Conservation (phyloP, 2,888 invertebrate species). For the Philonicus albiceps region DNA sequence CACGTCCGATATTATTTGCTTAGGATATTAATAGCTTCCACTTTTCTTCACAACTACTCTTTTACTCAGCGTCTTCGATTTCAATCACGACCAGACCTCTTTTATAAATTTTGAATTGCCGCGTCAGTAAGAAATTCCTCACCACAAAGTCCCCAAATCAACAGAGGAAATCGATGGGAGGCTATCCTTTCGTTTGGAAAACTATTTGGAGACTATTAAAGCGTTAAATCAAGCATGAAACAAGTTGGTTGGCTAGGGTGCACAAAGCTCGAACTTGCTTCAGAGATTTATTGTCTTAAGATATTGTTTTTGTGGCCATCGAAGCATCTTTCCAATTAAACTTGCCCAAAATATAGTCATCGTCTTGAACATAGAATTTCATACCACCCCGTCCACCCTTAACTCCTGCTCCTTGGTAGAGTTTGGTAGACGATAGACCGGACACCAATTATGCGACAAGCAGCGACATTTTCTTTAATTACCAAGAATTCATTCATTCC, state of each 20-base stretch:
- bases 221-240: slow-evolving; percentile 48
- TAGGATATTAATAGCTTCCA: neutral
- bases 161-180: neutral
- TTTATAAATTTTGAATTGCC: neutral
- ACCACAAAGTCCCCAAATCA: neutral
- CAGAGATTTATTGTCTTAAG: slow-evolving; percentile 49
- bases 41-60: neutral
- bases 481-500: neutral
- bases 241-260: slow-evolving; percentile 40
- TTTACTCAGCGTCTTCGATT: neutral
- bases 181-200: slow-evolving; percentile 15
- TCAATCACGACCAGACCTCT: neutral
- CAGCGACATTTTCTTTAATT: slow-evolving; percentile 4
- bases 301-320: slow-evolving; percentile 47
- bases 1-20: neutral
- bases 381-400: neutral
- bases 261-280: neutral
- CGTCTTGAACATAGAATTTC: neutral
- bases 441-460: neutral
- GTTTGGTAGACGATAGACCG: neutral
- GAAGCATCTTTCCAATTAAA: slow-evolving; percentile 48
- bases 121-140: neutral
- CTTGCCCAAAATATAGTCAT: slow-evolving; percentile 15
- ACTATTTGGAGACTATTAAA: slow-evolving; percentile 49
- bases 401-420: neutral